phyloP scores from a whole-genome alignment of 2,797 vertebrate genomes.

The Sternarchorhynchus goeldii region DNA sequence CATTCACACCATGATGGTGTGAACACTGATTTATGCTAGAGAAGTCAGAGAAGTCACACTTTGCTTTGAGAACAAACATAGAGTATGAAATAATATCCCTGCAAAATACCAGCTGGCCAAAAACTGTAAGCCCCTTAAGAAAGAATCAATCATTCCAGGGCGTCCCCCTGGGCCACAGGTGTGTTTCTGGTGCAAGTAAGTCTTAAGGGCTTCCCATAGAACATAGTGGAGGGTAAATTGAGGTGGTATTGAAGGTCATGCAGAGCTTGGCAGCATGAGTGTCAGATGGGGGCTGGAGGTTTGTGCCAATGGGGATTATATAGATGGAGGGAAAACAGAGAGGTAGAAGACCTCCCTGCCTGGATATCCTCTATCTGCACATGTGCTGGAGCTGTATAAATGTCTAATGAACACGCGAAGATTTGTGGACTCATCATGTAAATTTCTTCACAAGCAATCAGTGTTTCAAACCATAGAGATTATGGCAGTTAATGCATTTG shows the following conservation, averaged over 20 bases:
- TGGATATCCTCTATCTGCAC: too few relatives aligned
- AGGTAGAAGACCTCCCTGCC: not conserved
- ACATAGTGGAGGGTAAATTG: slow-evolving; percentile 47
- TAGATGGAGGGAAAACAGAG: not conserved
- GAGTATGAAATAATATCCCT: not conserved
- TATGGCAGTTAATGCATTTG: too few relatives aligned
- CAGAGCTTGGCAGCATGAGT: slow-evolving; percentile 10
- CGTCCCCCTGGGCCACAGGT: not conserved
- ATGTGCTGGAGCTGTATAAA: too few relatives aligned
- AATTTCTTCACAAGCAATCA: too few relatives aligned
- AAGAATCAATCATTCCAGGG: slow-evolving; percentile 30
- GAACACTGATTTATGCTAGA: not conserved
- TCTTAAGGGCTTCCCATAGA: slow-evolving; percentile 32
- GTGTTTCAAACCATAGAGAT: too few relatives aligned
- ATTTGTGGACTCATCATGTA: too few relatives aligned
- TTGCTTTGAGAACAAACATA: not conserved
- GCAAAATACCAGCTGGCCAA: not conserved
- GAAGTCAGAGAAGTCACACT: slow-evolving; percentile 8
- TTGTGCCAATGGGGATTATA: slow-evolving; percentile 1
- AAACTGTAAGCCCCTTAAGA: not conserved
- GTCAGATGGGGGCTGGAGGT: slow-evolving; percentile 14
- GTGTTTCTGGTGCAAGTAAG: slow-evolving; percentile 24
- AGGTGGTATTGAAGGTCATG: slow-evolving; percentile 41
- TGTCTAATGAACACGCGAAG: too few relatives aligned
- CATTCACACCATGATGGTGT: not conserved